Base-by-base conservation (phyloP, 2,888 invertebrate genomes). In the Drosophila leonis region DNA sequence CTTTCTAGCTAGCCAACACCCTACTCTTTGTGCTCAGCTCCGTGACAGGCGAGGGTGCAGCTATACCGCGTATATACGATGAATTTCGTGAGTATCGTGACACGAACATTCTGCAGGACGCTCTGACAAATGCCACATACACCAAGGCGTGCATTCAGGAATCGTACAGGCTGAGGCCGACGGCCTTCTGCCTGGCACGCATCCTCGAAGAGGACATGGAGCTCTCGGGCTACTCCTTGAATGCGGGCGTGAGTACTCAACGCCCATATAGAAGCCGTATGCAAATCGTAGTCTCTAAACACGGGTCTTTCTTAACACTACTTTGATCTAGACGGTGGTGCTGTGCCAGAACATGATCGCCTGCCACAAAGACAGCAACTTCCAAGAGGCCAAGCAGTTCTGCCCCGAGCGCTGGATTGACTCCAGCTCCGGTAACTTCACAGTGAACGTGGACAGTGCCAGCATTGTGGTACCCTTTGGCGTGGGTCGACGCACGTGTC, bases 341-440 rank as follows among this genome's bases (percentile, higher is more conserved):
- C 92, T 97, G 31, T 96, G 97, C 57, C 97, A 98, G 90, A 97
- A 96, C 4, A 96, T 96, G 92, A 95, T 97, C n/a, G 97, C 97
- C 1, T 96, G 97, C 79, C 94, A 95, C 65, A 95, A 95, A 68
- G 96, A 96, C 55, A 94, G 94, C 78, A 97, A 97, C 92, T 98
- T 97, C 92, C 94, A 94, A 88, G 93, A 95, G 46, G 96, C 97
- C 6, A 92, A 93, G 20, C 94, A 95, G 77, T 98, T 95, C 90
- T 91, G 94, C 8, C 97, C 97, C 0, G 97, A 97, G 90, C 94
- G 98, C 44, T 98, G 97, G 97, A 87, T 96, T 29, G 92, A 94
- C 73, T 49, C 85, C 4, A 69, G 61, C 9, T 82, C 85, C 6
- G 90, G 84, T 15, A 93, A 91, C 41, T 92, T 92, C 54, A 90